Percentiles rank a stretch among this genome's conserved stretches.
Evolutionary conservation across 2,113 vertebrate genomes (phyloP).

Genomic region (Tragulus kanchil): DNA sequence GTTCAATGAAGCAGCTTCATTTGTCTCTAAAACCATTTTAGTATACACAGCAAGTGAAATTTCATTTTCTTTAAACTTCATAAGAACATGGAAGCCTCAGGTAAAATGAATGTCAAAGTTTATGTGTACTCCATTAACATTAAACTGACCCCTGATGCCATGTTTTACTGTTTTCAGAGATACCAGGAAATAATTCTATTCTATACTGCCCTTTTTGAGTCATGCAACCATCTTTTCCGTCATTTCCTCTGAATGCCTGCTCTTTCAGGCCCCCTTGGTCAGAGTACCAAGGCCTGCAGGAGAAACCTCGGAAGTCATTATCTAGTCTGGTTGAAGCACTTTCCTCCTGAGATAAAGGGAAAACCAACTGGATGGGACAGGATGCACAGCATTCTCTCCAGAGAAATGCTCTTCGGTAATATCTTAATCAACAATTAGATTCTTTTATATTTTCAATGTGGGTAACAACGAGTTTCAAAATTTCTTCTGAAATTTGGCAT

Average conservation of each 20-base stretch:
- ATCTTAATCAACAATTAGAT: background rate
- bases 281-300: background rate
- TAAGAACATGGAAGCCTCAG: background rate
- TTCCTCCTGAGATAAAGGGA: background rate
- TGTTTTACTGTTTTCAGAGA: background rate
- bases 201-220: too few species aligned
- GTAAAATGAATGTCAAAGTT: background rate
- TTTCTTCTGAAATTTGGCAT: background rate
- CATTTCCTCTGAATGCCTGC: background rate
- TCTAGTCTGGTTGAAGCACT: background rate
- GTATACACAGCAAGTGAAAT: background rate
- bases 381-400: background rate
- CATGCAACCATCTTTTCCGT: background rate
- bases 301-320: background rate
- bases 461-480: conserved; percentile 27
- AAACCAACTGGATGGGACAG: background rate
- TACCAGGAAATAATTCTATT: background rate
- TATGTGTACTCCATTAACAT: background rate
- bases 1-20: background rate
- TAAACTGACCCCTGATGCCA: background rate
- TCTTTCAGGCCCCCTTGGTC: background rate
- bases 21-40: background rate
- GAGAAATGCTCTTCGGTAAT: background rate
- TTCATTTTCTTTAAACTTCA: background rate
- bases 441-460: background rate